A percentile compares a stretch with the other conserved stretches of the same genome.
Evolutionary conservation across 2,113 vertebrate genomes (phyloP).

Genomic region (Toxotes jaculatrix): DNA sequence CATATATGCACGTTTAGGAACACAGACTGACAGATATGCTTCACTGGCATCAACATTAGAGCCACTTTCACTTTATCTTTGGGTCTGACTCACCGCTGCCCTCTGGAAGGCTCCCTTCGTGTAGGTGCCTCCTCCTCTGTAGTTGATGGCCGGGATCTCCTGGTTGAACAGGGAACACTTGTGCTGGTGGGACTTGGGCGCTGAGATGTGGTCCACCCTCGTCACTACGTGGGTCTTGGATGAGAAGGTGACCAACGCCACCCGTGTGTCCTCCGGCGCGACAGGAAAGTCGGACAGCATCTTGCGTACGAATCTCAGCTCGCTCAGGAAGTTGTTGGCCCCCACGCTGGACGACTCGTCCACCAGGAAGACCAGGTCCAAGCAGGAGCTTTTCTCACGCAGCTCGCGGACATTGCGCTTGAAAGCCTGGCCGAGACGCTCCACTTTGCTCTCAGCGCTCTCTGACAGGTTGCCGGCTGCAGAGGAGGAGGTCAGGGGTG

Average conservation of each 20-base stretch:
- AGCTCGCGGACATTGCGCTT: conserved; percentile 91
- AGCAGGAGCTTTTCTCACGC: conserved; percentile 87
- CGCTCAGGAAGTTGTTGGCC: conserved; percentile 92
- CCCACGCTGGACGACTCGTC: conserved; percentile 98
- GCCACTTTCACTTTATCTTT: neutral
- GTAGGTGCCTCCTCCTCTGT: conserved; percentile 96
- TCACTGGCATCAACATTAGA: neutral
- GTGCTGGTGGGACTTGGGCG: conserved; percentile 91
- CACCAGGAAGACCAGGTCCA: conserved; percentile 97
- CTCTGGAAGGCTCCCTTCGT: conserved; percentile 98
- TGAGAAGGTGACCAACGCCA: conserved; percentile 96
- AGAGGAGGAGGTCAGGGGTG: conserved; percentile 37
- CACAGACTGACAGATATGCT: neutral
- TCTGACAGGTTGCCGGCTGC: conserved; percentile 80
- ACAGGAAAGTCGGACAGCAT: conserved; percentile 97
- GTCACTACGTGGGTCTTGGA: conserved; percentile 95
- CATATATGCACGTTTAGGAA: neutral
- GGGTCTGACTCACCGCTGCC: conserved; percentile 89
- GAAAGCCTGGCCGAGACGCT: conserved; percentile 92
- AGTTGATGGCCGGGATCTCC: conserved; percentile 95
- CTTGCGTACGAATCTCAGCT: conserved; percentile 96
- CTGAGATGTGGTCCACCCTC: conserved; percentile 94
- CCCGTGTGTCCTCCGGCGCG: conserved; percentile 92
- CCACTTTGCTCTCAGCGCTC: conserved; percentile 89
- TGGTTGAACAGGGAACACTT: conserved; percentile 95